phyloP scores from a whole-genome alignment of 1,140 invertebrate genomes.

The Drosophila pandora region DNA sequence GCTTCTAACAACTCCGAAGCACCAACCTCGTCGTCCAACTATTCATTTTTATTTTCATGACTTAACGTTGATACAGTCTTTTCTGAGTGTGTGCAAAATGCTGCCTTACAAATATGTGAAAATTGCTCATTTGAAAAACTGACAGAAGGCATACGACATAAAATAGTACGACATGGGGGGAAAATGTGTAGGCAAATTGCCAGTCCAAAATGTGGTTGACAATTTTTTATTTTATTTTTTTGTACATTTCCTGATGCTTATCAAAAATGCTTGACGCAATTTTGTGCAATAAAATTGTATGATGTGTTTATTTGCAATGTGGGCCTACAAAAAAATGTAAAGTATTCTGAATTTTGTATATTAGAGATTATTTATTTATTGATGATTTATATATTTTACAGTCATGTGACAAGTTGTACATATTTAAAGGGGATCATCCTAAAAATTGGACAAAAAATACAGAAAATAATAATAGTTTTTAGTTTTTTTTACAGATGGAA shows the following conservation, averaged over 20 bases:
- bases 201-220: conserved; percentile 75
- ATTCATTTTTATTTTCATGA: conserved; percentile 81
- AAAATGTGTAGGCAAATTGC: conserved; percentile 70
- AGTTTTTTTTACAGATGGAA: too few species aligned
- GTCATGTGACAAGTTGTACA: too few species aligned
- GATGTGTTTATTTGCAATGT: conserved; percentile 35
- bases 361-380: neutral
- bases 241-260: conserved; percentile 54
- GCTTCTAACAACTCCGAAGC: conserved; percentile 55
- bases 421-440: too few species aligned
- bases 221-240: conserved; percentile 61
- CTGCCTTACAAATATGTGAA: conserved; percentile 79
- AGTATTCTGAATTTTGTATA: neutral
- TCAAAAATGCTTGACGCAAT: conserved; percentile 66
- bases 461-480: too few species aligned
- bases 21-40: conserved; percentile 57
- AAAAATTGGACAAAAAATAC: too few species aligned
- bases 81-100: conserved; percentile 50
- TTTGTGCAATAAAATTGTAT: conserved; percentile 46
- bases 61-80: conserved; percentile 69
- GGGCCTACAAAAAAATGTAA: neutral
- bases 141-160: conserved; percentile 20
- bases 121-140: conserved; percentile 78
- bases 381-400: too few species aligned
- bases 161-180: neutral